Evolutionary conservation across 2,888 invertebrate genomes (phyloP).

Genomic region (Chorisops tibialis): DNA sequence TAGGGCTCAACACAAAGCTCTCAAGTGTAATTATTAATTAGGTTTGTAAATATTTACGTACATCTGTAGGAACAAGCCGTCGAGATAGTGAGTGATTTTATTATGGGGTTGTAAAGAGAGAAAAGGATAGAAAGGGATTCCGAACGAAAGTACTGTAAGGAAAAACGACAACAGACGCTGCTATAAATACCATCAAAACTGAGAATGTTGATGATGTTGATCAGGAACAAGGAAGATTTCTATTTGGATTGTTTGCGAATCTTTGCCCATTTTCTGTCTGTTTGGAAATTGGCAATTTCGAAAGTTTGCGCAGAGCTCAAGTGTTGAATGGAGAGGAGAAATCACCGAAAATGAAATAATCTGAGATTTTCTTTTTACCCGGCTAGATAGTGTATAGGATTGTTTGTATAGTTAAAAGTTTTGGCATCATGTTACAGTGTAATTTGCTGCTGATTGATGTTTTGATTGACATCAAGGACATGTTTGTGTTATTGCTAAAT

Average conservation of each 20-base stretch:
- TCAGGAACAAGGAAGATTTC: conserved; percentile 1
- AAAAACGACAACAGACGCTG: neutral
- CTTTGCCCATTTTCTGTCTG: conserved; percentile 12
- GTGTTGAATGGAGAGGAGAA: too few relatives aligned
- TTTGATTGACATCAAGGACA: too few relatives aligned
- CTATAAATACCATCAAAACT: neutral
- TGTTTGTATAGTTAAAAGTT: too few relatives aligned
- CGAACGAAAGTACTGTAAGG: neutral
- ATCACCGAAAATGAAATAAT: too few relatives aligned
- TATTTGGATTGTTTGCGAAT: conserved; percentile 18
- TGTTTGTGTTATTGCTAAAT: too few relatives aligned
- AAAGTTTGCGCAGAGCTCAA: neutral
- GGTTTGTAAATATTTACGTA: conserved; percentile 45
- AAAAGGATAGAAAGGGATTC: conserved; percentile 2
- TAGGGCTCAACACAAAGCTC: conserved; percentile 10
- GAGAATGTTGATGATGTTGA: conserved; percentile 9
- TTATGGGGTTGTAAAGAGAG: conserved; percentile 11
- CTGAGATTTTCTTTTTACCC: too few relatives aligned
- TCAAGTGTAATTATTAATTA: conserved; percentile 44
- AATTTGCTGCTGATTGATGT: too few relatives aligned
- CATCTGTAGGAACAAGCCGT: conserved; percentile 28
- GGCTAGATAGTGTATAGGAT: too few relatives aligned
- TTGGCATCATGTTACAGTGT: too few relatives aligned
- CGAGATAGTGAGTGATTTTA: too few relatives aligned
- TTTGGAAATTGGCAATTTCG: conserved; percentile 14